Percentiles rank a stretch among this genome's conserved stretches.
Conservation (phyloP, 2,888 invertebrate genomes). For the Biston stratarius region DNA sequence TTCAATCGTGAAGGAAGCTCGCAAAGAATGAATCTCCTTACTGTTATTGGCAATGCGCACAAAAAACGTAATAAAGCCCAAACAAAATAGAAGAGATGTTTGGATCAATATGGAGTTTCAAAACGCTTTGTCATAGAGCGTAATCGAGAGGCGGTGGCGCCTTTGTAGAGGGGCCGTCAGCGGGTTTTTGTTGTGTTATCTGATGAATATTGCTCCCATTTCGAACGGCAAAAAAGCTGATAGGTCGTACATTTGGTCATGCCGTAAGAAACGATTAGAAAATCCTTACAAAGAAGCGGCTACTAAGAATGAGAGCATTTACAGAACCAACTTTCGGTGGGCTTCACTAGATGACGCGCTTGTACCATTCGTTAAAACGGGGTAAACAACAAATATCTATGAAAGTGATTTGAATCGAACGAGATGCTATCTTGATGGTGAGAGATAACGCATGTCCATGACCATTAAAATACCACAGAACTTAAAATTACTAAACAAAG, state of each 20-base stretch:
- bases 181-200: conserved; percentile 82
- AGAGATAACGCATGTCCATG: no score
- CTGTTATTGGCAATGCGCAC: conserved; percentile 11
- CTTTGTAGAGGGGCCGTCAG: conserved; percentile 79
- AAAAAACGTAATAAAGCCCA: conserved; percentile 72
- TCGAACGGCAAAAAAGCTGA: conserved; percentile 73
- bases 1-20: no score
- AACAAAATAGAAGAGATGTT: conserved; percentile 80
- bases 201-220: conserved; percentile 86
- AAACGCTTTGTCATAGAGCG: conserved; percentile 85
- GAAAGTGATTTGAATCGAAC: no score
- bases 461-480: no score
- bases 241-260: conserved; percentile 51
- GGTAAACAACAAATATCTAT: no score
- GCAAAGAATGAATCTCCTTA: conserved; percentile 5
- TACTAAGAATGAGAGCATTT: background rate
- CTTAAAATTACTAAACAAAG: no score
- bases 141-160: conserved; percentile 85
- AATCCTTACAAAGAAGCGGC: background rate
- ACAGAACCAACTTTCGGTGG: no score
- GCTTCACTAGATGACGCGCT: background rate
- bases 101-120: conserved; percentile 86
- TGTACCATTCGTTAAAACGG: background rate
- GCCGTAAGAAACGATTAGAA: conserved; percentile 12
- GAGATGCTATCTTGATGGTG: no score